A percentile compares a stretch with the other conserved stretches of the same genome.
These are phyloP conservation scores for Oscheius sp. DNA, from an alignment of 2,888 invertebrate species.

Conservation along the genomic window DNA sequence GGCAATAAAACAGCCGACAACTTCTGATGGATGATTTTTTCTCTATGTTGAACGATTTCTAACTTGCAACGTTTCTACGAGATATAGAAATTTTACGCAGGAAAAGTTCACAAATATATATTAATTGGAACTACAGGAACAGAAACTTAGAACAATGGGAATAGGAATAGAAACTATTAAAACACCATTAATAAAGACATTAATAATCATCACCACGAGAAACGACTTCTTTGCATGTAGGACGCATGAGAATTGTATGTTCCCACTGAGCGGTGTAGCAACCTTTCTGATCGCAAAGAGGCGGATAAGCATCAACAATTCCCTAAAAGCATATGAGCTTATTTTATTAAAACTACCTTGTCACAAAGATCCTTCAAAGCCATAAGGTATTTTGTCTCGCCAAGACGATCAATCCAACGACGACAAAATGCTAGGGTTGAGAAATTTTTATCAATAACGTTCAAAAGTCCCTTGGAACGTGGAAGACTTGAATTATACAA, in stretches of 20 bases:
- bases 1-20: slow-evolving; percentile 30
- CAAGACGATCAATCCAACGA: slow-evolving; percentile 95
- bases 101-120: too few relatives aligned
- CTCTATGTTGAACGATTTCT: too few relatives aligned
- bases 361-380: slow-evolving; percentile 97
- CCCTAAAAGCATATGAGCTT: slow-evolving; percentile 72
- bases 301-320: slow-evolving; percentile 97
- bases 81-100: too few relatives aligned
- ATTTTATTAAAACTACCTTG: slow-evolving; percentile 74
- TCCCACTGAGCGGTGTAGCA: slow-evolving; percentile 99
- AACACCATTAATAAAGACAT: too few relatives aligned
- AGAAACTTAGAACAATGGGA: too few relatives aligned
- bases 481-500: slow-evolving; percentile 77
- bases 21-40: slow-evolving; percentile 1
- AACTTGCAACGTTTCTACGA: too few relatives aligned
- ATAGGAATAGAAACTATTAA: too few relatives aligned
- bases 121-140: too few relatives aligned
- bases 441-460: slow-evolving; percentile 93
- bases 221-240: slow-evolving; percentile 97
- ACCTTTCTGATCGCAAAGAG: slow-evolving; percentile 93
- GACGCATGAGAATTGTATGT: slow-evolving; percentile 96
- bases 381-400: slow-evolving; percentile 96
- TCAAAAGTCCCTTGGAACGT: slow-evolving; percentile 89
- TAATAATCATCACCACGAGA: slow-evolving; percentile 95
- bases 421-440: slow-evolving; percentile 97